Evolutionary conservation across 2,113 vertebrate species (phyloP), one percentile per base, ranked within the genome.

Genomic region (Cnemophilus loriae): DNA sequence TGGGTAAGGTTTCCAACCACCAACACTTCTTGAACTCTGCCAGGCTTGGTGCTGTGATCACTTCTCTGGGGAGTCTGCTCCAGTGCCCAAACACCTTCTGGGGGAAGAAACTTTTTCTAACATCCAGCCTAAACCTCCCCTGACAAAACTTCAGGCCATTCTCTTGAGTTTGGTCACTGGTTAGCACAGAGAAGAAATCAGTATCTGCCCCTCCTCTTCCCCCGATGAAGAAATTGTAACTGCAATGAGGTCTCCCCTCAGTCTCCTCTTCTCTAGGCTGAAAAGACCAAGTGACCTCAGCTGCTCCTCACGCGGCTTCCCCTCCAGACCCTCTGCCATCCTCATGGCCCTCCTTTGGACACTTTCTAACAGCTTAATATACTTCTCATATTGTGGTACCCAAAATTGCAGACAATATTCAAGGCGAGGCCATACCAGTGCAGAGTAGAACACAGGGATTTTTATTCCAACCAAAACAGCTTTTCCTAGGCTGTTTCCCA

Each of bases 181-280:
- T 28, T 33, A 61, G 0, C 28, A 16, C 6, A 44, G 37, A 59
- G 53, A 12, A 61, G 12, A 60, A 22, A 46, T 46, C 63, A 46
- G 18, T 28, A 27, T 0, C 55, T 52, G 39, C 7, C 27, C 33
- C 15, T 52, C 10, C 18, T 10, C 27, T 77, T 17, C 11, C 21
- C 10, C 9, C 60, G 46, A 33, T 1, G 0, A 39, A 15, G 39
- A 78, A 61, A 10, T 4, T 78, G 9, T 22, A 68, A 33, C 63
- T 7, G 5, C 5, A 2, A 0, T 13, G 12, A 77, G 23, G 12
- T 13, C 22, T 78, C 2, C 2, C 23, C 15, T 53, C 22, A 60
- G 27, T 28, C 7, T 84, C 23, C 28, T 37, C 60, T 59, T 33
- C 44, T 52, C 23, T 28, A 60, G 19, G 18, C 10, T 61, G 39